Conservation (phyloP, 1,140 invertebrate genomes). For the Planococcus citri region DNA sequence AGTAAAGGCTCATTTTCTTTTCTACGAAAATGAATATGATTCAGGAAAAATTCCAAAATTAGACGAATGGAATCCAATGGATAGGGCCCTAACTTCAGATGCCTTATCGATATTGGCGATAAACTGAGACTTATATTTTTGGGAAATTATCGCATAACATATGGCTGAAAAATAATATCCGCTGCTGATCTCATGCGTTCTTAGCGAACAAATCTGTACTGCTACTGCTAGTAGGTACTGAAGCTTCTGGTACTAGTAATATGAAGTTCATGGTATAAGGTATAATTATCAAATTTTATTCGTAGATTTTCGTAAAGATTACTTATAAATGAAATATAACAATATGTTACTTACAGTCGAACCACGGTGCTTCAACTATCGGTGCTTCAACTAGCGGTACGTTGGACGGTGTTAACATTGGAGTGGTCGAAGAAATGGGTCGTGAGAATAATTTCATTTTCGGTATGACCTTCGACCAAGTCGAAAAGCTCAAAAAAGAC, state of each 20-base stretch:
- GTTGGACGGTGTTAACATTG: slow-evolving; percentile 97
- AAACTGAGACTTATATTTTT: slow-evolving; percentile 91
- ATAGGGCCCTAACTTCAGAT: slow-evolving; percentile 95
- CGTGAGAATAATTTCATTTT: slow-evolving; percentile 99
- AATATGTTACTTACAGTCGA: slow-evolving; percentile 53
- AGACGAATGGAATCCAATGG: slow-evolving; percentile 98
- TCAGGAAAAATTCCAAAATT: slow-evolving; percentile 97
- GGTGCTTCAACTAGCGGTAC: slow-evolving; percentile 97
- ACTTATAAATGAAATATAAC: slow-evolving; percentile 17
- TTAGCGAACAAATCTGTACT: slow-evolving; percentile 95
- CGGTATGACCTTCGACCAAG: slow-evolving; percentile 90
- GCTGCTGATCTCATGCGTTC: slow-evolving; percentile 95
- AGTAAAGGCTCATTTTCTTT: too few relatives aligned
- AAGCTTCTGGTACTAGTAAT: slow-evolving; percentile 91
- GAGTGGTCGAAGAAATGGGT: slow-evolving; percentile 99
- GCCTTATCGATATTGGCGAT: slow-evolving; percentile 87
- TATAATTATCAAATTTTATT: background rate
- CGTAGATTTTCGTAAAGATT: background rate
- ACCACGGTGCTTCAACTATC: too few relatives aligned
- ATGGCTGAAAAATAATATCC: slow-evolving; percentile 97
- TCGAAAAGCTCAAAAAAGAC: slow-evolving; percentile 59
- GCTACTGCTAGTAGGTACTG: slow-evolving; percentile 98
- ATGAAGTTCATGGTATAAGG: slow-evolving; percentile 64
- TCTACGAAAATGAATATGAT: slow-evolving; percentile 89
- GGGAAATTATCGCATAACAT: slow-evolving; percentile 95